These are phyloP conservation scores for Listronotus bonariensis DNA, from an alignment of 1,140 invertebrate species.

Conservation along the genomic window DNA sequence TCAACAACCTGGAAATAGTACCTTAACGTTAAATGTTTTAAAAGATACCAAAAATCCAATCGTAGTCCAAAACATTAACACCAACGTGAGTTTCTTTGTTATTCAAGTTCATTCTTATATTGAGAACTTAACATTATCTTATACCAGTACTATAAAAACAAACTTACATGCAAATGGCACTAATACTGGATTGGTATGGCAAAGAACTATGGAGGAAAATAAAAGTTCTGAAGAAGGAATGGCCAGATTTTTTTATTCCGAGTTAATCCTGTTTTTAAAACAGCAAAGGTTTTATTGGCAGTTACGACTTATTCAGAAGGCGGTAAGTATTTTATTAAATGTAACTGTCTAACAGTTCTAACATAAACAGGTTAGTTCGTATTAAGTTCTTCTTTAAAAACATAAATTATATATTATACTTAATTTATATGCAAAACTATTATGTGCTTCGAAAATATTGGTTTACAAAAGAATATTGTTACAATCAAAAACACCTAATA, in stretches of 20 bases:
- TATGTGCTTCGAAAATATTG: background rate
- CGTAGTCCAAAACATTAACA: conserved; percentile 58
- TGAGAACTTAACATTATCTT: conserved; percentile 65
- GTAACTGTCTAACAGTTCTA: no score
- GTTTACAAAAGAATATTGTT: no score
- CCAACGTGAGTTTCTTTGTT: conserved; percentile 63
- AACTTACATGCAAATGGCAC: conserved; percentile 58
- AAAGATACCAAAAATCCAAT: conserved; percentile 48
- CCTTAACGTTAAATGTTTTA: conserved; percentile 13
- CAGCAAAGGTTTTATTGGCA: conserved; percentile 55
- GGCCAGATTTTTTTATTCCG: conserved; percentile 47
- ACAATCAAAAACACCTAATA: no score
- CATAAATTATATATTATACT: no score
- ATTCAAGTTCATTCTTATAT: conserved; percentile 70
- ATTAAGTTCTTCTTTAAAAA: no score
- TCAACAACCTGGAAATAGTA: no score
- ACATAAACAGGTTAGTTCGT: no score
- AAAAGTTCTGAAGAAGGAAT: conserved; percentile 13
- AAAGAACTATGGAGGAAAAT: conserved; percentile 20
- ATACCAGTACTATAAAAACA: conserved; percentile 45
- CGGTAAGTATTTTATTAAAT: no score
- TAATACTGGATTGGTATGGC: conserved; percentile 65
- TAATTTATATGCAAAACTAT: no score
- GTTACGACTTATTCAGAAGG: conserved; percentile 60
- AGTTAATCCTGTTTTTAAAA: background rate